phyloP scores from a whole-genome alignment of 2,797 vertebrate species.

The Enteromius viviparus region DNA sequence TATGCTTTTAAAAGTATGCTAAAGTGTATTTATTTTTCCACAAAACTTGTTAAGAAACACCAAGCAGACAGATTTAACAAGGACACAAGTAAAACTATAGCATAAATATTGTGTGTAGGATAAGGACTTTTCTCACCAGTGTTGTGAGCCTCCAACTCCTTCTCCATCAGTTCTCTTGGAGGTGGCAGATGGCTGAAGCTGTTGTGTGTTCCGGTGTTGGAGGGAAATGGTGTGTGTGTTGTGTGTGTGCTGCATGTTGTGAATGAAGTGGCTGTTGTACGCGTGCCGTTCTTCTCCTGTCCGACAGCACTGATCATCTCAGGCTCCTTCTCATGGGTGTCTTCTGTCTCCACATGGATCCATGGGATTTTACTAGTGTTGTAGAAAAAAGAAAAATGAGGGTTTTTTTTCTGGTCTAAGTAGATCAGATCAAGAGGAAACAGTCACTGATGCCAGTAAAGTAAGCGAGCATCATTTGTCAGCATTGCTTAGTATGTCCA shows the following conservation, averaged over 20 bases:
- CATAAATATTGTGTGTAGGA: not conserved
- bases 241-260: slow-evolving; percentile 25
- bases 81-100: not conserved
- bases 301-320: slow-evolving; percentile 94
- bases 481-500: slow-evolving; percentile 1
- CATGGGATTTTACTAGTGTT: slow-evolving; percentile 90
- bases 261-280: slow-evolving; percentile 36
- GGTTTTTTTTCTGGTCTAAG: slow-evolving; percentile 1
- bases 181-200: slow-evolving; percentile 81
- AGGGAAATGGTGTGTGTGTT: slow-evolving; percentile 26
- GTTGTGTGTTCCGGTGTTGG: slow-evolving; percentile 33
- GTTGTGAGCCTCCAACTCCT: slow-evolving; percentile 87
- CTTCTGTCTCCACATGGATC: slow-evolving; percentile 95
- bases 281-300: slow-evolving; percentile 81
- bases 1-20: not conserved
- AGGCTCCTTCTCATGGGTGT: slow-evolving; percentile 93
- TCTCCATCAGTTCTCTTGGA: slow-evolving; percentile 88
- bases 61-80: not conserved
- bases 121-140: slow-evolving; percentile 77
- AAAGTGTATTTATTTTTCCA: not conserved
- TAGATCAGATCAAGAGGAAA: not conserved
- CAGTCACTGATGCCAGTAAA: slow-evolving; percentile 1
- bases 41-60: not conserved
- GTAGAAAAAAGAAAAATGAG: not conserved
- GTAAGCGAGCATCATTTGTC: slow-evolving; percentile 12